Base-by-base conservation (phyloP, 2,888 invertebrate genomes). In the Mesorhabditis sp. region DNA sequence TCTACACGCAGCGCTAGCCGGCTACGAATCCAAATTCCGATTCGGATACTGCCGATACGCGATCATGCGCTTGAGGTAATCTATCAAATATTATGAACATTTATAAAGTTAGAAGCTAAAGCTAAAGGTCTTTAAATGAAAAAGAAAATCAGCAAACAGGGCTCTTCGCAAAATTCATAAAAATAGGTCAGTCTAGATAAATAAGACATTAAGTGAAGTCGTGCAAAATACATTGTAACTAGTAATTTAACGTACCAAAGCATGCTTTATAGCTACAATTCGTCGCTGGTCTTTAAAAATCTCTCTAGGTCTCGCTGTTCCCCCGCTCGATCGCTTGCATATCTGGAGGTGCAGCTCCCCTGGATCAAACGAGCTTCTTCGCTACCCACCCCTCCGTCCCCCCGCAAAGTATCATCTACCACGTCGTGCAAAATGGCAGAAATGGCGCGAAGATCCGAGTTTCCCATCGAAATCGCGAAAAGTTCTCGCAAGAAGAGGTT, bases 301-400 rank as follows among this genome's bases (percentile, higher is more conserved):
- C 13, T 10, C 28, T 76, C 41, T 69, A 80, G 73, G 69, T 80
- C 2, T 68, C 72, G 6, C 43, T 65, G 1, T 82, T 83, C 71
- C 75, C 76, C 4, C 62, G 68, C 6, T 70, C 72, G n/a, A 69
- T 82, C 6, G 69, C 67, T 44, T 65, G 83, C 15, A 74, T 84
- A 43, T 80, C 79, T 50, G 76, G 78, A 5, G 82, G 82, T 42
- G 73, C 74, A 5, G 71, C 76, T 4, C 69, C 74, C 7, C 71
- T 84, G 13, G 69, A 74, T 5, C 72, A 80, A 6, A 72, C 73
- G 67, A 69, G 75, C 44, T 74, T 84, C 66, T 74, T 75, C 65
- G 75, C 76, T 13, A 69, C 72, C 4, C 79, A 84, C 70, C 75
- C 75, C 6, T 70, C 72, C n/a, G 76, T 80, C 5, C 76, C 79